Percentiles rank a stretch among this genome's conserved stretches.
These are phyloP conservation scores for Plusia festucae DNA, from an alignment of 2,888 invertebrate species.

Conservation along the genomic window DNA sequence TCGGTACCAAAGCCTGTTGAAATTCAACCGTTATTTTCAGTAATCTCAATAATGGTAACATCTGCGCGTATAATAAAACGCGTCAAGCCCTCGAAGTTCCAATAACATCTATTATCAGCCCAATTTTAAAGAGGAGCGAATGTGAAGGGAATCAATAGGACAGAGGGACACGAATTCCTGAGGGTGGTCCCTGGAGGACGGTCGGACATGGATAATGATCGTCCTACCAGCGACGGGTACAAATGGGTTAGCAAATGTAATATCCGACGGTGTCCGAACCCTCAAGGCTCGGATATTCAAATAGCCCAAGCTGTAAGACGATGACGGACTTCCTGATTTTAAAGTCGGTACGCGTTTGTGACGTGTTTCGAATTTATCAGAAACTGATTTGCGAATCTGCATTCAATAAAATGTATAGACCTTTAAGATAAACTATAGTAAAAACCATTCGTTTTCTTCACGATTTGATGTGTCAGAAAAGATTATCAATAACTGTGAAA, in stretches of 20 bases:
- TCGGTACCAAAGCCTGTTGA: slow-evolving; percentile 2
- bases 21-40: slow-evolving; percentile 45
- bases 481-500: too few species aligned
- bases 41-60: slow-evolving; percentile 59
- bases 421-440: neutral
- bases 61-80: slow-evolving; percentile 65
- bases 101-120: slow-evolving; percentile 81
- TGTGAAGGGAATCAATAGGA: slow-evolving; percentile 81
- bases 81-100: slow-evolving; percentile 67
- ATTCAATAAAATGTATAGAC: slow-evolving; percentile 14
- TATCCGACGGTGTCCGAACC: slow-evolving; percentile 84
- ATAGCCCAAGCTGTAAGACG: slow-evolving; percentile 68
- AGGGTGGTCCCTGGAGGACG: slow-evolving; percentile 78
- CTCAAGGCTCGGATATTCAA: slow-evolving; percentile 76
- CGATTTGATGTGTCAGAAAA: too few species aligned
- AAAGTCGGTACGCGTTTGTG: slow-evolving; percentile 63
- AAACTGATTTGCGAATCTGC: slow-evolving; percentile 36
- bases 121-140: slow-evolving; percentile 78
- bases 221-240: slow-evolving; percentile 84
- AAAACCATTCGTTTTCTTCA: too few species aligned
- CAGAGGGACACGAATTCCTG: slow-evolving; percentile 76
- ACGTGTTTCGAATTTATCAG: slow-evolving; percentile 48
- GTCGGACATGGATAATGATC: slow-evolving; percentile 87
- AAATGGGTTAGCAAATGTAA: slow-evolving; percentile 89
- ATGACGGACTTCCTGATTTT: slow-evolving; percentile 72